phyloP scores from a whole-genome alignment of 2,888 invertebrate species.

The Stegophylla sp. region DNA sequence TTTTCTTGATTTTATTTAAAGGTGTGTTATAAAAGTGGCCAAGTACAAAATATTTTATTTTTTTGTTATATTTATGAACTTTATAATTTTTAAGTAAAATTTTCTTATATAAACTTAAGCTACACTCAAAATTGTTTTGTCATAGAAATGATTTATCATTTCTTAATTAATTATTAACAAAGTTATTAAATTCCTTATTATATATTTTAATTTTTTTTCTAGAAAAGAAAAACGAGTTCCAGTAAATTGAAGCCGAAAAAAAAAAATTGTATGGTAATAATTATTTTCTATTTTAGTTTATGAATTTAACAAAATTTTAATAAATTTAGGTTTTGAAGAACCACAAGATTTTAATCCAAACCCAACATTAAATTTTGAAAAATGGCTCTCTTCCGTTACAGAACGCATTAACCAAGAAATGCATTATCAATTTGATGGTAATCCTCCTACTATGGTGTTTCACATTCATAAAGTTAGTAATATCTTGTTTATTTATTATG shows the following conservation, averaged over 20 bases:
- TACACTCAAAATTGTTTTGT: no score
- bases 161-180: no score
- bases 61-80: no score
- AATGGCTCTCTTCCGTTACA: slow-evolving; percentile 79
- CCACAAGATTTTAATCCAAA: slow-evolving; percentile 24
- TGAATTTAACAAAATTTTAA: background rate
- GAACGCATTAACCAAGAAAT: slow-evolving; percentile 79
- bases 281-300: background rate
- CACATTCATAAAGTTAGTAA: slow-evolving; percentile 62
- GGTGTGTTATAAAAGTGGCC: no score
- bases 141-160: no score
- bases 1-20: no score
- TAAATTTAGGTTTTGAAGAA: slow-evolving; percentile 22
- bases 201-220: slow-evolving; percentile 23
- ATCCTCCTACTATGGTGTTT: slow-evolving; percentile 74
- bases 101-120: no score
- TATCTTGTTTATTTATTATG: background rate
- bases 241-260: slow-evolving; percentile 9
- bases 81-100: no score
- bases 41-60: no score
- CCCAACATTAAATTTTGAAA: slow-evolving; percentile 61
- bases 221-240: slow-evolving; percentile 39
- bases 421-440: slow-evolving; percentile 73
- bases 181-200: no score
- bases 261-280: slow-evolving; percentile 21